Base-by-base conservation (phyloP, 1,140 invertebrate genomes). In the Panagrolaimus sp. region DNA sequence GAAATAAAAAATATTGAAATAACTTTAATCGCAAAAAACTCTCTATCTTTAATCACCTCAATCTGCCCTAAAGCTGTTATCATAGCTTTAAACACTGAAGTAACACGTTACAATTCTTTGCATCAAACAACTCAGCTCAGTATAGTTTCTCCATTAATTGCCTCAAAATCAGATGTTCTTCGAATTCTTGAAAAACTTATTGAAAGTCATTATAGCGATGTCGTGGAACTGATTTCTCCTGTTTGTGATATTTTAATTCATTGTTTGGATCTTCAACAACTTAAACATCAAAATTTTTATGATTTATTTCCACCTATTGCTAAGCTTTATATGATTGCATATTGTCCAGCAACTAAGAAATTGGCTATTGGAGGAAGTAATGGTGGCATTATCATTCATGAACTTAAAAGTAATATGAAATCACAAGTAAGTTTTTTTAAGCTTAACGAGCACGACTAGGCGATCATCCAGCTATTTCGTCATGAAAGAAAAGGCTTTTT, bases 231-330 rank as follows among this genome's bases (percentile, higher is more conserved):
- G 14, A 86, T 97, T 14, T 90, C 96, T 7, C 93, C 96, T 87
- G 92, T 96, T 0, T 95, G 96, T 89, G 96, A 98, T 79, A 95
- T 99, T 48, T 91, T 96, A 57, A 87, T 98, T 42, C 95, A 98
- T 85, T 98, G 95, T 84, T 87, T 99, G 13, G 96, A 99, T 84
- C 89, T 90, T 71, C 90, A 90, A 14, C 91, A 93, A 78, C 85
- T 98, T 44, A 97, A 97, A 86, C 88, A 88, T 9, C 91, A 91
- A 80, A 89, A 91, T 5, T 84, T 98, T 0, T 89, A 88, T 66
- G 95, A 98, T 75, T 89, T 96, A 1, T 98, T 98, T 82, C 95
- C 95, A 3, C 89, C 93, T n/a, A 90, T 97, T 57, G 93, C 91
- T 82, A 85, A 85, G 85, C 88, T 87, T 74, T 84, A 86, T 68